Evolutionary conservation across 2,888 invertebrate species (phyloP), one percentile per base, ranked within the genome.

Genomic region (Tuta absoluta): DNA sequence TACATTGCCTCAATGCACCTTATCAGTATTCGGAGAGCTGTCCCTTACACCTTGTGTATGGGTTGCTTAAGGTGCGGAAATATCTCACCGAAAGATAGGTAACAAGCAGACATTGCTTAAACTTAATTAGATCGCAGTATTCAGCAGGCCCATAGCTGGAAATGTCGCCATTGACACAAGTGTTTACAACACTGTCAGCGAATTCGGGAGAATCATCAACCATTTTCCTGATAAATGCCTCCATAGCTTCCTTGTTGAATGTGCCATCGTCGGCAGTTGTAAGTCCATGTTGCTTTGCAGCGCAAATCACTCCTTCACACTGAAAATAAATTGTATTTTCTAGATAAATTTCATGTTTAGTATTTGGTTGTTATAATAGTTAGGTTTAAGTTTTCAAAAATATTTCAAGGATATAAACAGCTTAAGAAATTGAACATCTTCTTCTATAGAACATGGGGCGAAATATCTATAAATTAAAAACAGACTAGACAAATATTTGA

Each of bases 121-220:
- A 21, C 56, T 77, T 79, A 17, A 53, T 53, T 8, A 74, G 37
- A 0, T 78, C 76, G 53, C 81, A 79, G 1, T 71, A 23, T 3
- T 77, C 75, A 0, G 70, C 45, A 0, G 66, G 61, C 0, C 78
- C 80, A 19, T 67, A 75, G 5, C 66, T 69, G 0, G 71, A 64
- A 0, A 76, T 1, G 23, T 78, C 76, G 10, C 68, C 70, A 1
- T 72, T 56, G 0, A 79, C 1, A 37, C 82, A 82, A 1, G 76
- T 71, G 0, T 73, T 68, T 23, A 68, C 72, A 0, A 78, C 37
- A 1, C 12, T 48, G 0, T 69, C 67, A 0, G 64, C 3, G 4
- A 74, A 2, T 4, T 72, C 73, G 12, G 71, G 66, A 0, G 68
- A 63, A 1, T 57, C 60, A 2, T 62, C 67, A 2, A 74, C 49